Base-by-base conservation (phyloP, 1,140 invertebrate species). In the Drosophila tristis region DNA sequence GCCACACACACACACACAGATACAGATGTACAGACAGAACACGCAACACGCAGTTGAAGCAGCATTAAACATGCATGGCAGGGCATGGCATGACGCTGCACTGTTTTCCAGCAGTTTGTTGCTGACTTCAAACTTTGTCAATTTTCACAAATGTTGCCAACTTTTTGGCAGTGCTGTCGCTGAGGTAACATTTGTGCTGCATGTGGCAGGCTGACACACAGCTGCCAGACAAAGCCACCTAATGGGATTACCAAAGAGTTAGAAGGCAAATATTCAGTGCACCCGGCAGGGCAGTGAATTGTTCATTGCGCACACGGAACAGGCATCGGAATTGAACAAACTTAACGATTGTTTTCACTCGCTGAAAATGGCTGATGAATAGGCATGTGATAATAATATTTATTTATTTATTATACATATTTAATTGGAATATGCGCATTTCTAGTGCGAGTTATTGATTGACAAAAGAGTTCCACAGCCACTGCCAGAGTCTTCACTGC, bases 91-190 rank as follows among this genome's bases (percentile, higher is more conserved):
- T 59, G 64, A 23, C 50, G 74, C 57, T 57, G 74, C 66, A 47
- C 35, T 78, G 74, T 78, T 78, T 78, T 72, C 75, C 74, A 65
- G 51, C 56, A 60, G 67, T 72, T 73, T 73, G 70, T 62, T 73
- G 70, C 70, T 26, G 51, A 56, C 58, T 57, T 53, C 31, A 79
- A 78, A 78, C 68, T 78, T 78, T 78, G 76, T 78, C 75, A 78
- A 78, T 78, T 78, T 78, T 58, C 61, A 49, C 51, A 59, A 67
- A 78, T 78, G 75, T 73, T 66, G 35, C 29, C 51, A 78, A 78
- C 61, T 78, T 74, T 66, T 48, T 50, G 23, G 55, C 78, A 78
- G 75, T 72, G 74, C 72, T 78, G 74, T 66, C 75, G 72, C 57
- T 71, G 71, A 58, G 39, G 74, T 67, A 63, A 50, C 44, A 62